Conservation (phyloP, 2,113 vertebrate species). For the Phalacrocorax brasilianus region DNA sequence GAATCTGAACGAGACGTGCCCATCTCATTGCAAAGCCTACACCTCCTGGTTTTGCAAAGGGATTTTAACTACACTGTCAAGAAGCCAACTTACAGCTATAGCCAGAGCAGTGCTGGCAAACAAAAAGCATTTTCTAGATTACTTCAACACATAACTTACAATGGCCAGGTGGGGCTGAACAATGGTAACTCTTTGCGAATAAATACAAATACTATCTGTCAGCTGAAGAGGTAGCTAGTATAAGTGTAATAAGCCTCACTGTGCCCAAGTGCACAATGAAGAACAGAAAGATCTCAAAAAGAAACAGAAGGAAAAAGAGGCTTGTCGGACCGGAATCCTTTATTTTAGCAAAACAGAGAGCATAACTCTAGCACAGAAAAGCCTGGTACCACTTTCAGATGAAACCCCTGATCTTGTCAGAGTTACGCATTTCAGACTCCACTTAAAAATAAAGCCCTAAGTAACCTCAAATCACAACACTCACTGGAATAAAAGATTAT, state of each 20-base stretch:
- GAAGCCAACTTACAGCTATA: not conserved
- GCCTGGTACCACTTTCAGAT: not conserved
- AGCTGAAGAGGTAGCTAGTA: not conserved
- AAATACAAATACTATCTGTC: not conserved
- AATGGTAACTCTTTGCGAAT: not conserved
- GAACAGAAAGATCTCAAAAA: not conserved
- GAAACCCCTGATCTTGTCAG: not conserved
- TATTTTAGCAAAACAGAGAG: not conserved
- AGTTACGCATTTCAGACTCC: not conserved
- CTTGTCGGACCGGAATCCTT: rapidly evolving
- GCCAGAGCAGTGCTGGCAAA: not conserved
- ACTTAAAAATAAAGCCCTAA: not conserved
- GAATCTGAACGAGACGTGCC: not conserved
- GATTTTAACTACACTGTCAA: not conserved
- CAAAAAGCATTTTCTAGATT: slow-evolving; percentile 1
- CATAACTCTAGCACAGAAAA: not conserved
- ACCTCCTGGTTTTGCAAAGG: not conserved
- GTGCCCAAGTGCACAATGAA: not conserved
- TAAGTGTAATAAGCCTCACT: not conserved
- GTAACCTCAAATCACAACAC: not conserved
- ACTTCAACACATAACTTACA: not conserved
- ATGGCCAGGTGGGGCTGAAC: not conserved
- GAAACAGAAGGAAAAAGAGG: rapidly evolving
- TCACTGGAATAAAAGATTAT: not conserved
- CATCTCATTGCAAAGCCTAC: not conserved